These are phyloP conservation scores for Synaphobranchus kaupii DNA, from an alignment of 2,797 vertebrate species.

Conservation along the genomic window DNA sequence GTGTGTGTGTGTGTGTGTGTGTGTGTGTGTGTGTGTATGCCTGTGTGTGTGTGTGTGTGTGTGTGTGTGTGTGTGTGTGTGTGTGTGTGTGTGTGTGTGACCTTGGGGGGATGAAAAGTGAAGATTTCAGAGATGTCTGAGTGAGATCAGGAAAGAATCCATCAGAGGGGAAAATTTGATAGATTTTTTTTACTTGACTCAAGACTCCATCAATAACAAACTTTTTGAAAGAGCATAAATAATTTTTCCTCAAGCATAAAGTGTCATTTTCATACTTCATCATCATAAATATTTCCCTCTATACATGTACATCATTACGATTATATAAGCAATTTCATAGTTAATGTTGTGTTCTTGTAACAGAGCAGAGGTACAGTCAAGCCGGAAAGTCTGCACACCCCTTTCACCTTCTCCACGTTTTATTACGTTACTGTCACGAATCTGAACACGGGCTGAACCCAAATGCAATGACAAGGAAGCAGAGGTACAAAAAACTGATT, in stretches of 20 bases:
- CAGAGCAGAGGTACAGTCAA: no score
- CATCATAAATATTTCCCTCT: background rate
- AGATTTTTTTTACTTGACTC: slow-evolving; percentile 5
- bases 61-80: background rate
- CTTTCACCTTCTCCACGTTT: no score
- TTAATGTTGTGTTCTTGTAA: background rate
- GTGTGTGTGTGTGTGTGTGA: background rate
- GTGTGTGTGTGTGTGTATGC: background rate
- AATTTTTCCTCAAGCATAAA: background rate
- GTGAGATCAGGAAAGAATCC: slow-evolving; percentile 4
- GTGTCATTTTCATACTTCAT: background rate
- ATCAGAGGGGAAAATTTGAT: background rate
- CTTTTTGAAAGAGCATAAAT: background rate
- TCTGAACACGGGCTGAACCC: no score
- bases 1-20: background rate
- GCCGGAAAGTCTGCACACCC: no score
- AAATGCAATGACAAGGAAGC: no score
- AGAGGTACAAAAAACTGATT: no score
- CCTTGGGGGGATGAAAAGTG: slow-evolving; percentile 4
- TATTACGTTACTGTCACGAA: no score
- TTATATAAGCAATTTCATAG: background rate
- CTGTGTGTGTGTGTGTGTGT: background rate
- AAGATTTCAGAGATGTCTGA: slow-evolving; percentile 10
- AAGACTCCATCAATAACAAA: slow-evolving; percentile 11
- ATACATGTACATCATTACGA: background rate